Conservation (phyloP, 2,797 vertebrate genomes). For the Otus scops region DNA sequence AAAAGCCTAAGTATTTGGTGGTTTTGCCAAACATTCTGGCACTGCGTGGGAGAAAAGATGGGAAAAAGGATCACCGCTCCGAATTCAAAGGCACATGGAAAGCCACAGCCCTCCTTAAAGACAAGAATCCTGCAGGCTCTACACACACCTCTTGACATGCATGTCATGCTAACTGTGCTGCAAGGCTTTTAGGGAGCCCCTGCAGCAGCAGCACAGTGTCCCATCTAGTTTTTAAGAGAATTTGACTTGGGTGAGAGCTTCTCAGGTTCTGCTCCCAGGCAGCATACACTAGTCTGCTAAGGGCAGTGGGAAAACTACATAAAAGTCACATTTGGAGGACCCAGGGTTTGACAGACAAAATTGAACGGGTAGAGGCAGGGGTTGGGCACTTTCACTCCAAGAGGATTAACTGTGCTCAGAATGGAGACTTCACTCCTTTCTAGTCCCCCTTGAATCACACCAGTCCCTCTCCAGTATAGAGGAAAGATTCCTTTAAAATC, state of each 20-base stretch:
- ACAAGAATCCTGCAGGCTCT: neutral
- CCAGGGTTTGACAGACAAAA: neutral
- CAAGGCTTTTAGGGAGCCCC: neutral
- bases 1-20: neutral
- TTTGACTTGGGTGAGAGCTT: neutral
- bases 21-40: neutral
- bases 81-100: neutral
- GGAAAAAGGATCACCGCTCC: accelerated
- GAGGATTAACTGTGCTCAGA: neutral
- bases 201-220: neutral
- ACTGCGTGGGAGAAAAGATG: accelerated
- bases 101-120: neutral
- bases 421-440: neutral
- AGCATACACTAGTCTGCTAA: neutral
- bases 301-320: neutral
- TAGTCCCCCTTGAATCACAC: accelerated
- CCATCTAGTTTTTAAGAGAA: neutral
- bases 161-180: accelerated
- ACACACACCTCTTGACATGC: accelerated
- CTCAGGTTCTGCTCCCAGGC: neutral
- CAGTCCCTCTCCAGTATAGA: neutral
- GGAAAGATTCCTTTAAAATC: neutral
- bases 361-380: neutral
- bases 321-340: neutral
- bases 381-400: neutral